Evolutionary conservation across 1,140 invertebrate species (phyloP).

Genomic region (Periplaneta americana): DNA sequence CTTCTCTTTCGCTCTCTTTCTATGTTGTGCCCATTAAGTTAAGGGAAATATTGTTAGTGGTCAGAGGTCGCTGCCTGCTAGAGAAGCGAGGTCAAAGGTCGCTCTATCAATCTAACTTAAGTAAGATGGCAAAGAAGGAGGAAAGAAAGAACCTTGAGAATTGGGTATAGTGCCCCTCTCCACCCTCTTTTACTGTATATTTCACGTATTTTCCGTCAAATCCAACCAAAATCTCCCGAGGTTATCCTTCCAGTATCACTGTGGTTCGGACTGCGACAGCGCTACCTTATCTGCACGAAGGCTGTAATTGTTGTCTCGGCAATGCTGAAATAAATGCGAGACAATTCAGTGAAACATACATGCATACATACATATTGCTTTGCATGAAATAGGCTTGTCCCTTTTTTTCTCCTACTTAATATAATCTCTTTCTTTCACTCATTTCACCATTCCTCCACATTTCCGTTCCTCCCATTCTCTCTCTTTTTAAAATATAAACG

Average conservation of each 20-base stretch:
- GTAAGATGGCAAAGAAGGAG: background rate
- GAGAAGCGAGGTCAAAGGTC: conserved; percentile 5
- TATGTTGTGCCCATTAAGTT: background rate
- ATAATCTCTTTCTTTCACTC: no score
- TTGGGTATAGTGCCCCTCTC: background rate
- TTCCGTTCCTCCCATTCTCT: no score
- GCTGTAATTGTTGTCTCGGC: no score
- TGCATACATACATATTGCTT: no score
- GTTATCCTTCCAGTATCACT: background rate
- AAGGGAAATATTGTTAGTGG: conserved; percentile 12
- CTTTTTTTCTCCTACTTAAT: no score
- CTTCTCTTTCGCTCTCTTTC: background rate
- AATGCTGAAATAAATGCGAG: no score
- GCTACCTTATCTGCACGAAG: no score
- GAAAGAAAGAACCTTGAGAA: background rate
- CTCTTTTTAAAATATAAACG: no score
- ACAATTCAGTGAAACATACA: no score
- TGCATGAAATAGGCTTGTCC: no score
- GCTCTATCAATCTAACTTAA: conserved; percentile 10
- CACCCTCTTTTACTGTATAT: background rate
- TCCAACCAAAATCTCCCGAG: background rate
- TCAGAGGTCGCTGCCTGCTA: background rate
- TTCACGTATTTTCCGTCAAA: background rate
- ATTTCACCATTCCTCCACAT: no score
- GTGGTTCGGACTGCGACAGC: no score